A percentile compares a stretch with the other conserved stretches of the same genome.
Conservation (phyloP, 2,113 vertebrate genomes). For the Casuarius casuarius region DNA sequence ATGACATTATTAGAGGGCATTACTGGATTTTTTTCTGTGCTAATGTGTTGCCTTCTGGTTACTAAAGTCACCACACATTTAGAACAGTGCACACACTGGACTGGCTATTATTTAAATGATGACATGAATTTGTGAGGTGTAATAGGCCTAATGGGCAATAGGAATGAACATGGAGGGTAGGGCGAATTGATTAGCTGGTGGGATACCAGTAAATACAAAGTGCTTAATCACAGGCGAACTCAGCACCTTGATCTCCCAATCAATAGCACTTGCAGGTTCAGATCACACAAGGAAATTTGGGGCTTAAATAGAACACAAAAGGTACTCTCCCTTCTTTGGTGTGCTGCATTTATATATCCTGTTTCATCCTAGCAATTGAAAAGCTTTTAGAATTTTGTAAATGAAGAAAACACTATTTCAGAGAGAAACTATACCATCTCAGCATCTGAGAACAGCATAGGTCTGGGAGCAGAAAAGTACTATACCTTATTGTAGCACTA, state of each 20-base stretch:
- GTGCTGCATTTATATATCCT: background rate
- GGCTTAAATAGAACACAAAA: slow-evolving; percentile 25
- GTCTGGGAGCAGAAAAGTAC: background rate
- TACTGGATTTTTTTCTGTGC: background rate
- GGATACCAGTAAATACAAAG: slow-evolving; percentile 39
- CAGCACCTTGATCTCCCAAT: slow-evolving; percentile 35
- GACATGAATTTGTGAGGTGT: background rate
- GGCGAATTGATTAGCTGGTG: slow-evolving; percentile 33
- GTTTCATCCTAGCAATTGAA: background rate
- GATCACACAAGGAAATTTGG: background rate
- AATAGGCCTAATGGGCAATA: background rate
- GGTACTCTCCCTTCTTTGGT: background rate
- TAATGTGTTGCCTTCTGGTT: background rate
- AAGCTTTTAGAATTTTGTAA: slow-evolving; percentile 2
- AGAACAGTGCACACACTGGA: background rate
- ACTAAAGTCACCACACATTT: background rate
- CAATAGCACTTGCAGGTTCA: slow-evolving; percentile 34
- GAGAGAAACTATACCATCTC: background rate
- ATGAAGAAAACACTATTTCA: slow-evolving; percentile 14
- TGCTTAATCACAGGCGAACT: slow-evolving; percentile 1
- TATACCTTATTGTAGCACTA: background rate
- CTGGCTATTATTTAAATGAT: background rate
- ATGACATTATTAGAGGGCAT: background rate
- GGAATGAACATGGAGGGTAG: background rate
- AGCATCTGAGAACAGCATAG: background rate